These are phyloP conservation scores for Aphidius ervi DNA, from an alignment of 1,140 invertebrate genomes.

Conservation along the genomic window DNA sequence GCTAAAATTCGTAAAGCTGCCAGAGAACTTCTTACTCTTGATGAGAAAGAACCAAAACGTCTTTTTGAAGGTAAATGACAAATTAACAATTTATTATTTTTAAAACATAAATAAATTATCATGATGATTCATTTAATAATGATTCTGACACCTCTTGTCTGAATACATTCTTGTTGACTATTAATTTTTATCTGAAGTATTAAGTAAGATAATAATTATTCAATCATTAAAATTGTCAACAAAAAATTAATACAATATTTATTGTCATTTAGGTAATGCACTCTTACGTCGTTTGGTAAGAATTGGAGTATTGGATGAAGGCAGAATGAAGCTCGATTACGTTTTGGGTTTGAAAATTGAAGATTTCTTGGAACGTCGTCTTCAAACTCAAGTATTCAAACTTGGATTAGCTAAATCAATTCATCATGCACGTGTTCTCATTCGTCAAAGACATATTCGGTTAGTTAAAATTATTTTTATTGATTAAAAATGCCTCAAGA, in stretches of 20 bases:
- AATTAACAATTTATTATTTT: conserved; percentile 13
- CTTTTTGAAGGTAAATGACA: conserved; percentile 88
- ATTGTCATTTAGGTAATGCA: conserved; percentile 79
- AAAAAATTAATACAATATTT: conserved; percentile 14
- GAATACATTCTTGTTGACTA: conserved; percentile 52
- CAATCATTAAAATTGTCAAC: conserved; percentile 5
- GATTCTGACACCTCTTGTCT: conserved; percentile 76
- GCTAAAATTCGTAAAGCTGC: conserved; percentile 99
- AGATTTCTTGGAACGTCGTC: conserved; percentile 98
- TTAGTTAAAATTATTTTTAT: conserved; percentile 54
- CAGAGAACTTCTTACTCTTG: conserved; percentile 94
- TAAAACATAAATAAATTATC: background rate
- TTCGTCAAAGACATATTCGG: conserved; percentile 98
- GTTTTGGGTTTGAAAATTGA: conserved; percentile 97
- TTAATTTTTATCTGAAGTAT: conserved; percentile 33
- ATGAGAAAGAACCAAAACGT: conserved; percentile 96
- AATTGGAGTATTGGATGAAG: conserved; percentile 96
- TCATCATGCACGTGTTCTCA: conserved; percentile 97
- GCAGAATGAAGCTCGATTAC: conserved; percentile 99
- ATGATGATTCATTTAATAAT: conserved; percentile 39
- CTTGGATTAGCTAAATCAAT: conserved; percentile 98
- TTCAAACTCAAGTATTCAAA: conserved; percentile 99
- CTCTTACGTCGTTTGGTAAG: conserved; percentile 94
- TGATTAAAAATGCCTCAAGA: conserved; percentile 41
- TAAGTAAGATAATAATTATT: background rate